phyloP scores from a whole-genome alignment of 2,113 vertebrate species.

The Hydrolagus affinis region DNA sequence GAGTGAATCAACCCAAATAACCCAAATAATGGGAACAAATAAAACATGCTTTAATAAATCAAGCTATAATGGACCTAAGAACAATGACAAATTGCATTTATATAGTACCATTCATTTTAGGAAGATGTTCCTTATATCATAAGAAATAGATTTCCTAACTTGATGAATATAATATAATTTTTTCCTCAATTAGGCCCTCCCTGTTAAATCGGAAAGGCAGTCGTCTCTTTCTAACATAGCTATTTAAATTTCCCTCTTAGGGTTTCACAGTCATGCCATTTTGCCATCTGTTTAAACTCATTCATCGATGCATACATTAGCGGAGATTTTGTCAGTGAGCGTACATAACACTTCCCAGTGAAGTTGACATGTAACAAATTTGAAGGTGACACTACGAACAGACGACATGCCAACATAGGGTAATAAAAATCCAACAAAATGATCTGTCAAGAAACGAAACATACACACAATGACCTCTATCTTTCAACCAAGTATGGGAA shows the following conservation, averaged over 20 bases:
- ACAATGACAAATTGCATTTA: too few species aligned
- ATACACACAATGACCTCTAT: background rate
- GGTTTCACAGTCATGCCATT: background rate
- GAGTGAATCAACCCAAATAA: too few species aligned
- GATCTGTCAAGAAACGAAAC: background rate
- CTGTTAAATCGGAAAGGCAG: background rate
- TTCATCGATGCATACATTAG: background rate
- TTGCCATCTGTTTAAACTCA: conserved; percentile 3
- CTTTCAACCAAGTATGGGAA: background rate
- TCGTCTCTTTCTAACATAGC: background rate
- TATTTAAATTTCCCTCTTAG: conserved; percentile 17
- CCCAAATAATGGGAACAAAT: too few species aligned
- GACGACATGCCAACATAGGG: background rate
- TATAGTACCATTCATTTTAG: background rate
- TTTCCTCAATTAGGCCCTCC: background rate
- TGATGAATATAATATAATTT: background rate
- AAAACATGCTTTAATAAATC: too few species aligned
- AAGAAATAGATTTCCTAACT: background rate
- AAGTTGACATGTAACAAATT: conserved; percentile 5
- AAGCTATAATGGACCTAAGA: background rate
- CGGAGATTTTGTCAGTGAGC: background rate
- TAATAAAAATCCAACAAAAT: background rate
- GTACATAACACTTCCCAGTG: background rate
- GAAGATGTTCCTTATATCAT: background rate
- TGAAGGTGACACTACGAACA: background rate